Percentiles rank a stretch among this genome's conserved stretches.
phyloP scores from a whole-genome alignment of 2,888 invertebrate genomes.

The Margaritifera margaritifera region DNA sequence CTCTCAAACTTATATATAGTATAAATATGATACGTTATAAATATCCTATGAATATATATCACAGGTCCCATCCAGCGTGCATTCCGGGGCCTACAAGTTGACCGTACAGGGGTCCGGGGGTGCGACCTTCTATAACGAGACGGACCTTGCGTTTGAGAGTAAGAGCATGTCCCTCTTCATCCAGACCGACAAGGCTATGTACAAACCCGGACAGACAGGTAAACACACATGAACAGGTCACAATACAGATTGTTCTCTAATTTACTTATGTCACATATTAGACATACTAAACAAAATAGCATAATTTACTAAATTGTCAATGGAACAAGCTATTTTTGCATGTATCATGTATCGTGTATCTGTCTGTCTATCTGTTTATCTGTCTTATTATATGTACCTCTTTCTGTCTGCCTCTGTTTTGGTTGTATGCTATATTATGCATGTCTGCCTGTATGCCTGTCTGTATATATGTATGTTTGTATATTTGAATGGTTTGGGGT shows the following conservation, averaged over 20 bases:
- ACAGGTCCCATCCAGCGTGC: slow-evolving; percentile 50
- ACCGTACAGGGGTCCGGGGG: slow-evolving; percentile 49
- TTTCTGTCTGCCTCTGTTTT: not conserved
- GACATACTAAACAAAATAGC: too few species aligned
- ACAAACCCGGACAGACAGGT: slow-evolving; percentile 69
- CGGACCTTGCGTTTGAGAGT: slow-evolving; percentile 38
- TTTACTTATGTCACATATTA: too few species aligned
- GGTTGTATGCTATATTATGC: too few species aligned
- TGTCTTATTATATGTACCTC: not conserved
- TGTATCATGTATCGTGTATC: not conserved
- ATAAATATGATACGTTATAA: too few species aligned
- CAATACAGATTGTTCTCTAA: not conserved
- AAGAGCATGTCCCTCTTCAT: slow-evolving; percentile 64
- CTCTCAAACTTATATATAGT: too few species aligned
- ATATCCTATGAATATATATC: not conserved
- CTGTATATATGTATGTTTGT: too few species aligned
- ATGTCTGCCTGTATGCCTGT: too few species aligned
- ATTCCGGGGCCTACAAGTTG: slow-evolving; percentile 43
- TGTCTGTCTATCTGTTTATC: not conserved
- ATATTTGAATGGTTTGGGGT: too few species aligned
- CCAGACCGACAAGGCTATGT: slow-evolving; percentile 64
- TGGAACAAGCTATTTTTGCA: not conserved
- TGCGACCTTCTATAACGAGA: slow-evolving; percentile 48
- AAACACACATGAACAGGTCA: not conserved
- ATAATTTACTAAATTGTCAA: too few species aligned